phyloP scores from a whole-genome alignment of 2,797 vertebrate genomes.

The Hypotaenidia philippensis region DNA sequence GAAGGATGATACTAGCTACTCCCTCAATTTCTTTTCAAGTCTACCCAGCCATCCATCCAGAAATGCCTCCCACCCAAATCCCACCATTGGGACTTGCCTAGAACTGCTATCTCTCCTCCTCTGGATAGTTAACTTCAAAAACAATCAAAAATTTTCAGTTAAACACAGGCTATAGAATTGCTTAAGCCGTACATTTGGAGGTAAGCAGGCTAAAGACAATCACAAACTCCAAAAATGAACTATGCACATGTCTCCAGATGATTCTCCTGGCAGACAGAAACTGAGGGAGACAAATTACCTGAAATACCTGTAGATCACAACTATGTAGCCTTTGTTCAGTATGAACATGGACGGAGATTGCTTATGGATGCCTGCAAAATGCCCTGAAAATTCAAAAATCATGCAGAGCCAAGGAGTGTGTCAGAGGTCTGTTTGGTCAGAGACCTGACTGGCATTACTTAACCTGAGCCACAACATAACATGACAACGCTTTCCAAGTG shows the following conservation, averaged over 20 bases:
- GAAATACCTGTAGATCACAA: background rate
- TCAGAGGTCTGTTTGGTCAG: background rate
- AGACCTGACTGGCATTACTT: background rate
- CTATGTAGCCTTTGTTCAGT: background rate
- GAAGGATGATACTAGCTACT: background rate
- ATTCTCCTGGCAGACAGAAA: background rate
- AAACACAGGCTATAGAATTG: background rate
- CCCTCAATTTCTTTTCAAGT: background rate
- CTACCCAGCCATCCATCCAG: background rate
- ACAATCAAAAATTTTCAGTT: background rate
- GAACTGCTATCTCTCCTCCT: background rate
- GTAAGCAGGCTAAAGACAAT: background rate
- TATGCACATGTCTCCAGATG: background rate
- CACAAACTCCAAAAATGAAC: background rate
- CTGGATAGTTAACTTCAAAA: background rate
- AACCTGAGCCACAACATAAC: background rate
- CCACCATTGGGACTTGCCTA: background rate
- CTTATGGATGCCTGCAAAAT: background rate
- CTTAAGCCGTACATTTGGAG: background rate
- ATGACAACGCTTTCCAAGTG: background rate
- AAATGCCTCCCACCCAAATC: background rate
- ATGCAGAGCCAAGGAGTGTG: background rate
- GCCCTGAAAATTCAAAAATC: background rate
- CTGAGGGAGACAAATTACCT: background rate
- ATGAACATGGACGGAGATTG: background rate